Conservation (phyloP, 2,888 invertebrate genomes). For the Hetaerina titia region DNA sequence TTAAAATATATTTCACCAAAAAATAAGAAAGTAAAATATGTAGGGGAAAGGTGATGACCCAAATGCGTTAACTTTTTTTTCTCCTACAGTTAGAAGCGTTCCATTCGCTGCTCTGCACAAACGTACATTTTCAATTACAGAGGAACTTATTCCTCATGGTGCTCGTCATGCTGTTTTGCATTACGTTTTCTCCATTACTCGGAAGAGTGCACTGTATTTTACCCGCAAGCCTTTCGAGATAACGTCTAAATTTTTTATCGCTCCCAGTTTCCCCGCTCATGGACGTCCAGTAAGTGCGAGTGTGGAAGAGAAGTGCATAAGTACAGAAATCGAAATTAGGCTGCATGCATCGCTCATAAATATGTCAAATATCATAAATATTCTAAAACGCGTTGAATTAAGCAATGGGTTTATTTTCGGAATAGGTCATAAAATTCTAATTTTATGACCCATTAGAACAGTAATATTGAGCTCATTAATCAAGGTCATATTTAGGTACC, state of each 20-base stretch:
- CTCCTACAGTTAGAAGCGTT: too few species aligned
- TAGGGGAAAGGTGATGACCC: too few species aligned
- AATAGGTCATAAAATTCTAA: too few species aligned
- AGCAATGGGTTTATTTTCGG: too few species aligned
- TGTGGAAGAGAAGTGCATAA: not conserved
- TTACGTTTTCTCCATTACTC: not conserved
- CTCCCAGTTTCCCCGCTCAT: not conserved
- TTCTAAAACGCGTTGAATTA: too few species aligned
- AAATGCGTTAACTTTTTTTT: not conserved
- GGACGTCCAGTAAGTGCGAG: not conserved
- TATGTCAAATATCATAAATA: too few species aligned
- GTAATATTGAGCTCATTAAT: too few species aligned
- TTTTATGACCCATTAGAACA: too few species aligned
- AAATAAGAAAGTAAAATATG: not conserved
- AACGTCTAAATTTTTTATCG: not conserved
- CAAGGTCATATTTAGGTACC: too few species aligned
- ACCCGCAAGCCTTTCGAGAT: not conserved
- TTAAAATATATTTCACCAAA: not conserved
- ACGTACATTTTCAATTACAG: not conserved
- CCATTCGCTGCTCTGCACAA: not conserved
- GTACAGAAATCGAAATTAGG: too few species aligned
- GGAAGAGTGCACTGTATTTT: not conserved
- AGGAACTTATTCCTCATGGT: not conserved
- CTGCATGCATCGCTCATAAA: too few species aligned
- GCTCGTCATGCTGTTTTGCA: not conserved